A percentile compares a stretch with the other conserved stretches of the same genome.
Conservation (phyloP, 2,113 vertebrate species). For the Caranx ignobilis region DNA sequence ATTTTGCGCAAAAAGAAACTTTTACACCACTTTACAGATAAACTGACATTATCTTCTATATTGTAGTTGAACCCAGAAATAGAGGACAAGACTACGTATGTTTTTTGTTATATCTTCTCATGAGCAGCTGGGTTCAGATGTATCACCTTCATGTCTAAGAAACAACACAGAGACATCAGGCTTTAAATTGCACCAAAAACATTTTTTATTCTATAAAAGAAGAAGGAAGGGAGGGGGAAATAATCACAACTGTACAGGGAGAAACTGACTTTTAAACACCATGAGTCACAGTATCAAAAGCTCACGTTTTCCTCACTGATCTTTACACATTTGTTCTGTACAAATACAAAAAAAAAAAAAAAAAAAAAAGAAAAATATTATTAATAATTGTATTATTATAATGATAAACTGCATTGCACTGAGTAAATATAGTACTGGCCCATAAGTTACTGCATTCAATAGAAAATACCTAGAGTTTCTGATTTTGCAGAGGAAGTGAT, state of each 20-base stretch:
- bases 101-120: no score
- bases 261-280: conserved; percentile 86
- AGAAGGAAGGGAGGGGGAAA: conserved; percentile 61
- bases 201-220: conserved; percentile 88
- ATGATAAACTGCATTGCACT: conserved; percentile 89
- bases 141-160: background rate
- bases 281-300: conserved; percentile 89
- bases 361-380: conserved; percentile 71
- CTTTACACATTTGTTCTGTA: conserved; percentile 89
- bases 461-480: conserved; percentile 81
- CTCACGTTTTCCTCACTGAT: conserved; percentile 83
- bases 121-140: no score
- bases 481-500: conserved; percentile 66
- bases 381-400: conserved; percentile 84
- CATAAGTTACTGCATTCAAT: conserved; percentile 88
- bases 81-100: no score
- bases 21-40: no score
- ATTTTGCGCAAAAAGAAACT: no score
- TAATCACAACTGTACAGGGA: conserved; percentile 86
- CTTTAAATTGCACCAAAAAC: conserved; percentile 84
- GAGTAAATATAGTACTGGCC: conserved; percentile 89
- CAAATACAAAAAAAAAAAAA: conserved; percentile 84
- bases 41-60: no score
- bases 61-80: no score
- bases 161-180: conserved; percentile 28